These are phyloP conservation scores for Notolabrus celidotus DNA, from an alignment of 2,797 vertebrate genomes.

Conservation along the genomic window DNA sequence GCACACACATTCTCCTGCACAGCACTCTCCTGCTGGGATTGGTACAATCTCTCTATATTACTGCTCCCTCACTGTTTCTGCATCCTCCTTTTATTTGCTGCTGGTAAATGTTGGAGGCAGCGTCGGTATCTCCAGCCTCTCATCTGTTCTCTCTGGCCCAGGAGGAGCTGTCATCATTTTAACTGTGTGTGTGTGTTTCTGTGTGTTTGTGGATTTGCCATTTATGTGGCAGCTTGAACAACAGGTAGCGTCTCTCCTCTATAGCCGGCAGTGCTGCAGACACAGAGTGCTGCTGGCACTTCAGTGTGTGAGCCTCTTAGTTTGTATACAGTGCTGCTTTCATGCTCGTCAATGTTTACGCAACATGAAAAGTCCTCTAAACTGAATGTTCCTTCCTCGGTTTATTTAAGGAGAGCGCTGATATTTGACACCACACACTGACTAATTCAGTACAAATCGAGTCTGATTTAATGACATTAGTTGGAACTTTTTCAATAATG, in stretches of 20 bases:
- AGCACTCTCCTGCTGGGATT: constrained; percentile 12
- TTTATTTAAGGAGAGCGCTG: no score
- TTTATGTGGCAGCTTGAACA: constrained; percentile 5
- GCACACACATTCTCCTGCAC: not conserved
- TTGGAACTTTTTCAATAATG: no score
- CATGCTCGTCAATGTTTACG: not conserved
- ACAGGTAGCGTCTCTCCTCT: constrained; percentile 35
- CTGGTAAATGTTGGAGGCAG: constrained; percentile 36
- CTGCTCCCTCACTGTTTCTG: constrained; percentile 19
- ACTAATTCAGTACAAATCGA: no score
- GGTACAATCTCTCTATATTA: constrained; percentile 32
- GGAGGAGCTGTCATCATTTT: constrained; percentile 29
- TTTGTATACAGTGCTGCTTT: no score
- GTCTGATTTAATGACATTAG: no score
- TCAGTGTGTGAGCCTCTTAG: no score
- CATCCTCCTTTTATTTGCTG: constrained; percentile 22
- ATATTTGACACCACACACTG: no score
- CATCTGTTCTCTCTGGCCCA: constrained; percentile 8
- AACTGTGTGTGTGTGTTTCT: constrained; percentile 13
- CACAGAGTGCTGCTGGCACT: not conserved
- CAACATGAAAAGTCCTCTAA: no score
- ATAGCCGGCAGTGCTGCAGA: not conserved
- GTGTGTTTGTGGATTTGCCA: constrained; percentile 18
- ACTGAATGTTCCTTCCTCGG: no score
- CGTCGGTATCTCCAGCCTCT: constrained; percentile 26